Evolutionary conservation across 2,113 vertebrate species (phyloP), one percentile per base, ranked within the genome.

Genomic region (Eretmochelys imbricata): DNA sequence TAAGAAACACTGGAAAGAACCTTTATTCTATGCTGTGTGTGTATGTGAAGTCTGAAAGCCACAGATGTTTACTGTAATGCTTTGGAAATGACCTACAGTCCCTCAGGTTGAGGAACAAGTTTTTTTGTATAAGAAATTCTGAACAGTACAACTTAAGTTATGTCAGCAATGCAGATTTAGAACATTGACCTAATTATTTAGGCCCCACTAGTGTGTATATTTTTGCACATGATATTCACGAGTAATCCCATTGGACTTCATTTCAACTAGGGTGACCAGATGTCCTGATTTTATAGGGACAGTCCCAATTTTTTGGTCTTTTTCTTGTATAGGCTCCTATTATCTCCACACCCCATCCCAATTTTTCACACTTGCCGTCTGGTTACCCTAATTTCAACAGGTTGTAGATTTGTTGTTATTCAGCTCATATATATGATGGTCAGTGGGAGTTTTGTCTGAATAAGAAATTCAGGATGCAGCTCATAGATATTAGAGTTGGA

Each of bases 1-100:
- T 88, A 93, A 96, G 89, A 96, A 96, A 96, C 62, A 49, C 35
- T 96, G 94, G 94, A 95, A 95, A 97, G 87, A 95, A 95, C 92
- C 90, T 95, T 95, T 89, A 85, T 93, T 81, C 92, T 91, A 54
- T 78, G 91, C 94, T 95, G 88, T 95, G 80, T 97, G 93, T 80
- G 90, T 84, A 90, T 50, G 1, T 95, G 85, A 94, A 95, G 80
- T 78, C 83, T 55, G 78, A 93, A 95, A 96, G 87, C 76, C 87
- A 88, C 96, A 97, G 25, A 49, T 55, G 49, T 62, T 91, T 78
- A 80, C 87, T 53, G 95, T 50, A 90, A n/a, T 76, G 55, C 49
- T 84, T 89, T 96, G 92, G 93, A 97, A 98, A 95, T 96, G 96
- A 95, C 93, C 94, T 54, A 85, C 62, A 53, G 12, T 49, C 35